Percentiles rank a stretch among this genome's conserved stretches.
phyloP scores from a whole-genome alignment of 2,113 vertebrate species.

The Sclerurus mexicanus region DNA sequence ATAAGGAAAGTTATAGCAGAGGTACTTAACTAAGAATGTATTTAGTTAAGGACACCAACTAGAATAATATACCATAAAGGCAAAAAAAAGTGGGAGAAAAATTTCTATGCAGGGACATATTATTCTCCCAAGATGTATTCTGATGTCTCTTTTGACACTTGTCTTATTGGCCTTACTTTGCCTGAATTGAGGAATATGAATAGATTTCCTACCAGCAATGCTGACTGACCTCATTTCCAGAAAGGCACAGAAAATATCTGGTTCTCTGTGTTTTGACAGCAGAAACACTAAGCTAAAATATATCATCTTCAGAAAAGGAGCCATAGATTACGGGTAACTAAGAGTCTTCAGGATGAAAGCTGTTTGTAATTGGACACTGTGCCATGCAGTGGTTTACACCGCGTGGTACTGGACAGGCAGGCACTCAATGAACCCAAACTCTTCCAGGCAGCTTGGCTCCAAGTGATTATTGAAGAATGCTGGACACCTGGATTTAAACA shows the following conservation, averaged over 20 bases:
- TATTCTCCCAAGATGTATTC: neutral
- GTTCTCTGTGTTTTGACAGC: neutral
- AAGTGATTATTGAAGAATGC: slow-evolving; percentile 44
- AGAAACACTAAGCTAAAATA: neutral
- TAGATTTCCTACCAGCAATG: neutral
- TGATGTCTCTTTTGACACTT: neutral
- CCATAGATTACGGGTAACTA: neutral
- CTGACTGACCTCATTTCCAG: neutral
- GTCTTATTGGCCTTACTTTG: neutral
- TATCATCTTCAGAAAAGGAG: neutral
- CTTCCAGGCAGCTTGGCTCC: slow-evolving; percentile 36
- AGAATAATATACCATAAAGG: neutral
- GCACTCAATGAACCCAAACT: neutral
- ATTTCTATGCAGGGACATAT: neutral
- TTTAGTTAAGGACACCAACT: neutral
- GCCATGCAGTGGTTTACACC: neutral
- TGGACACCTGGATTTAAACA: slow-evolving; percentile 2
- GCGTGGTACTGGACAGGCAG: neutral
- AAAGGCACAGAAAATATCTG: neutral
- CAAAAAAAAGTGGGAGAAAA: neutral
- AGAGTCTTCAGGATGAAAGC: neutral
- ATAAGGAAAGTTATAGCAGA: neutral
- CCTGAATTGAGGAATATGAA: neutral
- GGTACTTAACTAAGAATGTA: neutral
- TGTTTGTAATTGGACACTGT: neutral